Conservation (phyloP, 2,797 vertebrate genomes). For the Pseudochirops corinnae region DNA sequence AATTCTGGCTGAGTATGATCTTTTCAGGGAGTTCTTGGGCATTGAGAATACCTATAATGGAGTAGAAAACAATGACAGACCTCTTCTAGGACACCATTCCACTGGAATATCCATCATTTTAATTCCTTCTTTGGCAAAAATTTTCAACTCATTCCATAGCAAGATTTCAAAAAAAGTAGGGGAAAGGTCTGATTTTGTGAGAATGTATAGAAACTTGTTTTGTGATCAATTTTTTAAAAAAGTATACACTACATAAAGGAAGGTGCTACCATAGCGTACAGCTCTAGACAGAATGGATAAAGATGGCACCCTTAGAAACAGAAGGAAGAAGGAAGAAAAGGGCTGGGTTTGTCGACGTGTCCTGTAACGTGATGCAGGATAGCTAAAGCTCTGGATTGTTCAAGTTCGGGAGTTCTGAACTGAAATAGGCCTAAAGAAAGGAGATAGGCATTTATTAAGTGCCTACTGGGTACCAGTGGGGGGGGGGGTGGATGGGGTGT, state of each 20-base stretch:
- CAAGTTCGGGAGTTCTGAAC: not conserved
- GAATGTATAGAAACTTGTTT: not conserved
- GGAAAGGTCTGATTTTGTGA: not conserved
- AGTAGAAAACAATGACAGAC: not conserved
- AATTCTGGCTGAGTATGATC: not conserved
- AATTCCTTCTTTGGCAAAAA: not conserved
- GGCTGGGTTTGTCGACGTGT: not conserved
- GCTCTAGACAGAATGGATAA: not conserved
- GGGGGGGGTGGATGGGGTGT: not conserved
- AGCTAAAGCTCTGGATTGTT: not conserved
- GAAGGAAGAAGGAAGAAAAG: not conserved
- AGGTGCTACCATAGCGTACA: not conserved
- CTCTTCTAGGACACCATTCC: not conserved
- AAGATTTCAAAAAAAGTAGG: not conserved
- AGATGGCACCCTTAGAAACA: not conserved
- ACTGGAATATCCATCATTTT: not conserved
- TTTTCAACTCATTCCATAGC: not conserved
- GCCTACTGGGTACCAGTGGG: not conserved
- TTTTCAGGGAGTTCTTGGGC: not conserved
- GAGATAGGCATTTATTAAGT: not conserved
- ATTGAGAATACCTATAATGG: not conserved
- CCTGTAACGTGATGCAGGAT: not conserved
- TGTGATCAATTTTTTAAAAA: not conserved
- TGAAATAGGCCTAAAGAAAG: not conserved
- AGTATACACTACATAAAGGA: not conserved